Evolutionary conservation across 2,113 vertebrate species (phyloP), one percentile per base, ranked within the genome.

Genomic region (Bubo bubo): DNA sequence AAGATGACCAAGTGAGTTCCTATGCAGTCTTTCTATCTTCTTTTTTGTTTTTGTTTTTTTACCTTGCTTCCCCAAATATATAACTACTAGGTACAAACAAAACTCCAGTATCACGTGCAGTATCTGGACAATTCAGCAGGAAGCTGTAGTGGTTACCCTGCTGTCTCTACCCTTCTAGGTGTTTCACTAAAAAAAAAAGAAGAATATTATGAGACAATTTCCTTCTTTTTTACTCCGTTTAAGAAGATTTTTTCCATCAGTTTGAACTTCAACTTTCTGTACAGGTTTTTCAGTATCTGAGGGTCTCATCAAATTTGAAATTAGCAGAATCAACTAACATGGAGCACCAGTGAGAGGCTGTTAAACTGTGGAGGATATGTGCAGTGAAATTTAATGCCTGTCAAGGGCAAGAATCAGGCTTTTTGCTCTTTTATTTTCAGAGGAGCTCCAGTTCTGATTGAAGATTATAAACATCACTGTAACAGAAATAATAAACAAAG

Each of bases 1-100:
- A 99, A 99, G 99, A 99, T 99, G 99, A 99, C 97, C 99, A 99
- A 99, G 99, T 99, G 99, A 99, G 99, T 99, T 99, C 97, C 97
- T 98, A 98, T 98, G 98, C 98, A 98, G 98, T 98, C 98, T 99
- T 99, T 98, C 98, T 99, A 98, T 98, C 95, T 98, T 98, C 95
- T 98, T 97, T 95, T 90, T 97, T 73, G 32, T 72, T 91, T 47
- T 91, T 23, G 17, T 53, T 41, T 97, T 98, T 98, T 93, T 95
- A 93, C 96, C 97, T 95, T 97, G 94, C 68, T 62, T 90, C 90
- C 84, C 79, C 93, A 86, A 94, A 95, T 90, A 88, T 74, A 8
- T 80, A 26, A 52, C 45, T 88, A 15, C 52, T 93, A 88, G 86
- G 93, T 87, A 74, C 85, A 97, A 89, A 92, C 64, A 94, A 66